These are phyloP conservation scores for Xestia sexstrigata DNA, from an alignment of 2,888 invertebrate genomes.

Conservation along the genomic window DNA sequence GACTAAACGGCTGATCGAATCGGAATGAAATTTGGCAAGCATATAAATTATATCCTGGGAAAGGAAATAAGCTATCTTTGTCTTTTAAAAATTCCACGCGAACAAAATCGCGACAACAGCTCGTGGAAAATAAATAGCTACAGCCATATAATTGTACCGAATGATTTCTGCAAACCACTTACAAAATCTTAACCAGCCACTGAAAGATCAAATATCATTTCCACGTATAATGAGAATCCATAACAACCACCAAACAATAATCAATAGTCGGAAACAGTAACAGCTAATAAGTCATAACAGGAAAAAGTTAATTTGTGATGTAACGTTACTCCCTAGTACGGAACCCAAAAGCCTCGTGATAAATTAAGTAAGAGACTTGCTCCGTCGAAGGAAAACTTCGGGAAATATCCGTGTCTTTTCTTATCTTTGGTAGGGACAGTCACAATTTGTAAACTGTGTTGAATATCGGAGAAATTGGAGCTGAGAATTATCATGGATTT, in stretches of 20 bases:
- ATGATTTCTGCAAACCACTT: background rate
- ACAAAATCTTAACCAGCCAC: background rate
- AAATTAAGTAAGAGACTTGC: slow-evolving; percentile 49
- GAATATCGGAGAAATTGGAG: slow-evolving; percentile 36
- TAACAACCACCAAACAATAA: slow-evolving; percentile 38
- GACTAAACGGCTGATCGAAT: too few species aligned
- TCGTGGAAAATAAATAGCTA: background rate
- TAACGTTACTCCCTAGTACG: slow-evolving; percentile 24
- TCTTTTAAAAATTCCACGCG: too few species aligned
- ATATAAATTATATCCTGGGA: too few species aligned
- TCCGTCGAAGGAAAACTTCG: slow-evolving; percentile 47
- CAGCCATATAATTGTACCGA: background rate
- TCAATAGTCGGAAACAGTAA: slow-evolving; percentile 53
- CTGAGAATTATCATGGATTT: slow-evolving; percentile 33
- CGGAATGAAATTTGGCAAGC: too few species aligned
- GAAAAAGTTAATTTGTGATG: slow-evolving; percentile 58
- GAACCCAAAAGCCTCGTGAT: slow-evolving; percentile 39
- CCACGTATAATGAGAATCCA: slow-evolving; percentile 23
- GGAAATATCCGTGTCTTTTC: slow-evolving; percentile 45
- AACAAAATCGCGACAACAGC: too few species aligned
- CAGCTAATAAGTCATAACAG: slow-evolving; percentile 59
- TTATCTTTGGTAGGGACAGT: slow-evolving; percentile 42
- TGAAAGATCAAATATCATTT: slow-evolving; percentile 25
- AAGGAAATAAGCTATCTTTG: too few species aligned
- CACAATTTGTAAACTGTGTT: slow-evolving; percentile 53